Percentiles rank a stretch among this genome's conserved stretches.
Conservation (phyloP, 2,113 vertebrate species). For the Noturus placidus region DNA sequence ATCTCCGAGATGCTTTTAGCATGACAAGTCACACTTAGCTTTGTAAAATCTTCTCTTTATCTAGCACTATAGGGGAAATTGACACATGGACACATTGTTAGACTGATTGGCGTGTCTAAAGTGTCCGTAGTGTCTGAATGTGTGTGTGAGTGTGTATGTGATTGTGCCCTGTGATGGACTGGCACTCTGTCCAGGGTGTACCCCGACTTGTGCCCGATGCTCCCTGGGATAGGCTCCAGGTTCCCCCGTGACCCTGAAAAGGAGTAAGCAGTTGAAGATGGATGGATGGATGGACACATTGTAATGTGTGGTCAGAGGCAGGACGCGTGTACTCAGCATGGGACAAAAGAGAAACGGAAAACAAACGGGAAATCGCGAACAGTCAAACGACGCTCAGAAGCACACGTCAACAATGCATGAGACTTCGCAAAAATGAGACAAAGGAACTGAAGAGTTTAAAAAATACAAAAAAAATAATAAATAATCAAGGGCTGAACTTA, state of each 20-base stretch:
- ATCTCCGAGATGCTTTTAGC: background rate
- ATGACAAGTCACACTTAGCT: background rate
- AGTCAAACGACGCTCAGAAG: background rate
- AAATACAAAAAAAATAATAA: too few relatives aligned
- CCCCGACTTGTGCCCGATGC: too few relatives aligned
- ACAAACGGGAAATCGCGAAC: background rate
- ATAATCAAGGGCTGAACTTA: background rate
- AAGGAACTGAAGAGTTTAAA: background rate
- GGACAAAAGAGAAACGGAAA: background rate
- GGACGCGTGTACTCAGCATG: background rate
- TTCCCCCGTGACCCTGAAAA: too few relatives aligned
- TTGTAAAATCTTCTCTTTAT: background rate
- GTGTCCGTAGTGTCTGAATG: too few relatives aligned
- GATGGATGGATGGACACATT: too few relatives aligned
- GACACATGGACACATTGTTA: too few relatives aligned
- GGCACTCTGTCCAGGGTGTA: too few relatives aligned
- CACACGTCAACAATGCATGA: background rate
- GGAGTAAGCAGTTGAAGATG: too few relatives aligned
- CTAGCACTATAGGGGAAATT: background rate
- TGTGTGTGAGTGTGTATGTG: too few relatives aligned
- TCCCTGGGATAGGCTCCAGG: too few relatives aligned
- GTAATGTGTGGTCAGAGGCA: background rate
- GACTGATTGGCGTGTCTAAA: too few relatives aligned
- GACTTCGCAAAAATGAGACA: background rate
- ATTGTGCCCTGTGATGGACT: too few relatives aligned